These are phyloP conservation scores for Phymatocera aterrima DNA, from an alignment of 2,888 invertebrate genomes.

Conservation along the genomic window DNA sequence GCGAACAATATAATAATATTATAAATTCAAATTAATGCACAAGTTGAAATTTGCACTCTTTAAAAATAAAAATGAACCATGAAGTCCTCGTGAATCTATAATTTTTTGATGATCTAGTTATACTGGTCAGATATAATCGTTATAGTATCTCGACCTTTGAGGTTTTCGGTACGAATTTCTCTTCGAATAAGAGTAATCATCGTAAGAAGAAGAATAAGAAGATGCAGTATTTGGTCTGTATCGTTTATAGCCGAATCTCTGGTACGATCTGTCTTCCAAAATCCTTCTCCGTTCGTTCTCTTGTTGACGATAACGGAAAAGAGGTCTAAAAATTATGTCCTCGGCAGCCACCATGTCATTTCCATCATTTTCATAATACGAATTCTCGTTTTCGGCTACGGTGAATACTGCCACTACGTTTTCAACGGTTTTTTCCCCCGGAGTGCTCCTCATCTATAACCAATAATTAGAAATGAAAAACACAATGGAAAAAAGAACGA, in stretches of 20 bases:
- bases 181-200: background rate
- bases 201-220: background rate
- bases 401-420: background rate
- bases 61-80: background rate
- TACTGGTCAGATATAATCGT: conserved; percentile 13
- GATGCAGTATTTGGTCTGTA: background rate
- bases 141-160: conserved; percentile 49
- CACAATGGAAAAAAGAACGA: background rate
- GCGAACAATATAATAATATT: no score
- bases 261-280: conserved; percentile 13
- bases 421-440: background rate
- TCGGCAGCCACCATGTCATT: conserved; percentile 68
- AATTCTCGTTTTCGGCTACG: background rate
- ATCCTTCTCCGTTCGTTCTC: conserved; percentile 19
- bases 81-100: background rate
- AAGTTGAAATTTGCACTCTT: background rate
- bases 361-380: background rate
- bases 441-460: background rate
- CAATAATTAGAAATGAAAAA: background rate
- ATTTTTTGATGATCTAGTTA: background rate
- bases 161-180: conserved; percentile 53
- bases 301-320: conserved; percentile 66
- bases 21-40: background rate
- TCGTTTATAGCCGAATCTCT: background rate
- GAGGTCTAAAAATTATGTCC: conserved; percentile 69